These are phyloP conservation scores for Danio choprae DNA, from an alignment of 2,797 vertebrate genomes.

Conservation along the genomic window DNA sequence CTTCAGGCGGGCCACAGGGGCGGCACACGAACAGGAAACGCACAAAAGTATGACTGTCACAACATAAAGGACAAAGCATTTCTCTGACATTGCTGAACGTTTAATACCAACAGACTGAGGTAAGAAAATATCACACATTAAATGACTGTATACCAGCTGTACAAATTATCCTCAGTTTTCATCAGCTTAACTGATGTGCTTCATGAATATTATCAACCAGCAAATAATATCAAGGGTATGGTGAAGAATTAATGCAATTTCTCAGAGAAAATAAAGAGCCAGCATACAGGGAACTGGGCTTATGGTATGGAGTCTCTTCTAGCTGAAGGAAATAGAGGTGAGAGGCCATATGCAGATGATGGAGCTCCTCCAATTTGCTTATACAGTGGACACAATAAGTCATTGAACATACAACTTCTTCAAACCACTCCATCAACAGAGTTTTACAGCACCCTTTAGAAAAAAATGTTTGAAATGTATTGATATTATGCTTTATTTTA, in stretches of 20 bases:
- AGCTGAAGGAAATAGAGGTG: neutral
- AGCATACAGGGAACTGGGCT: neutral
- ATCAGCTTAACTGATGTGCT: neutral
- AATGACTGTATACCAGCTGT: neutral
- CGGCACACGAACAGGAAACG: conserved; percentile 12
- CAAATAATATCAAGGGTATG: neutral
- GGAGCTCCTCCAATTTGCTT: conserved; percentile 8
- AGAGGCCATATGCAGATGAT: neutral
- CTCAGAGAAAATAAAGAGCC: neutral
- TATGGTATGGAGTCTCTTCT: neutral
- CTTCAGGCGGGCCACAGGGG: conserved; percentile 53
- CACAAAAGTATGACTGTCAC: conserved; percentile 36
- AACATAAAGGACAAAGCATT: conserved; percentile 34
- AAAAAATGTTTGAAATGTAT: no score
- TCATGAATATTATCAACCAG: conserved; percentile 8
- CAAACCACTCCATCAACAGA: neutral
- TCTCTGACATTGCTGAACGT: conserved; percentile 48
- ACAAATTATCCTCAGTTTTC: neutral
- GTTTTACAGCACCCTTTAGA: neutral
- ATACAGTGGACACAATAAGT: neutral
- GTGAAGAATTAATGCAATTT: neutral
- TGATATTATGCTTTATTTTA: no score
- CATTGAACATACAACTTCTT: neutral
- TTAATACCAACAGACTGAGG: neutral
- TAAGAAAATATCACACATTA: neutral